Base-by-base conservation (phyloP, 2,113 vertebrate species). In the Cyanoramphus novaezelandiae region DNA sequence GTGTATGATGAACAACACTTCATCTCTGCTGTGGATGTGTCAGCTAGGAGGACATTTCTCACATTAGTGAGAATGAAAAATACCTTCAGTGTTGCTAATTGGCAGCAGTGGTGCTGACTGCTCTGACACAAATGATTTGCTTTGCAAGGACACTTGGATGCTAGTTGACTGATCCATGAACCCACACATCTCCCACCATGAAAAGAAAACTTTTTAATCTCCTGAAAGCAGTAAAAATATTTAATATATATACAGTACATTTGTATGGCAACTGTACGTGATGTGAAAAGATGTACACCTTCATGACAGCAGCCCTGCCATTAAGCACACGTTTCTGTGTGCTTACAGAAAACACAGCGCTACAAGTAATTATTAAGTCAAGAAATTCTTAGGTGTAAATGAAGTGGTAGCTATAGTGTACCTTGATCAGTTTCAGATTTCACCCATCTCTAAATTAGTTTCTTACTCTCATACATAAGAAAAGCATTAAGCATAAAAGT, bases 11-110 rank as follows among this genome's bases (percentile, higher is more conserved):
- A 82, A 31, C 14, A 39, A 31, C 33, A 39, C 13, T 70, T 88
- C 28, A 69, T 24, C 78, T 11, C 33, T 71, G 29, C 47, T 72
- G 28, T 41, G 47, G 17, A 10, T 49, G 35, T 80, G 41, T 63
- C 41, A 86, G n/a, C 43, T 37, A 53, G 25, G 16, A 63, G 15
- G 28, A 44, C 4, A 2, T 62, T 72, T 69, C 47, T 84, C 57
- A 86, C 20, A 13, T 35, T n/a, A 33, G 33, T 50, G 46, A 90
- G 65, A 95, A 50, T 13, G 25, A 87, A 92, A 95, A 91, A 69
- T 57, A 83, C 18, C 24, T 46, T 55, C 44, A 86, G 19, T 71
- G 17, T 10, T 71, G 74, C 44, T 70, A 70, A 83, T 0, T 60
- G 46, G 39, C 90, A 62, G 52, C 35, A 64, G 7, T n/a, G 41